These are phyloP conservation scores for Melieria crassipennis DNA, from an alignment of 2,888 invertebrate genomes.

Conservation along the genomic window DNA sequence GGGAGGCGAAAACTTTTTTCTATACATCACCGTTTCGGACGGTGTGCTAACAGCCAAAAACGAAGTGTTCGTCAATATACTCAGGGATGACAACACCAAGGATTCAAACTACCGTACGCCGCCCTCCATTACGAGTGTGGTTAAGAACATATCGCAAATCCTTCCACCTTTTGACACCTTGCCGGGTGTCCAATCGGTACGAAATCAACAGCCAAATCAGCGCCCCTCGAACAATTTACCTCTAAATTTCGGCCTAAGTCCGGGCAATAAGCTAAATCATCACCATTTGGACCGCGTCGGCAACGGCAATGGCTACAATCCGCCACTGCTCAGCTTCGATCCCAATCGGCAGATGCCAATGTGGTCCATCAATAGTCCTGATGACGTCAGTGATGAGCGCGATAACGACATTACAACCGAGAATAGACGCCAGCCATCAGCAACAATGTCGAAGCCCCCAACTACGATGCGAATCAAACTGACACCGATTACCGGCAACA, in stretches of 20 bases:
- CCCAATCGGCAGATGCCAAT: slow-evolving; percentile 45
- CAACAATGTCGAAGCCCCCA: slow-evolving; percentile 35
- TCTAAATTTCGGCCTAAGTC: slow-evolving; percentile 55
- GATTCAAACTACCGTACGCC: slow-evolving; percentile 53
- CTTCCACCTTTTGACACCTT: slow-evolving; percentile 62
- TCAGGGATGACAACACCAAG: slow-evolving; percentile 43
- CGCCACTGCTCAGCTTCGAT: slow-evolving; percentile 65
- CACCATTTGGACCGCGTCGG: slow-evolving; percentile 41
- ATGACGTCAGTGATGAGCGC: slow-evolving; percentile 25
- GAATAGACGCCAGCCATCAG: slow-evolving; percentile 12
- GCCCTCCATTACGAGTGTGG: slow-evolving; percentile 59
- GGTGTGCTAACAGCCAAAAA: slow-evolving; percentile 74
- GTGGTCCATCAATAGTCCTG: slow-evolving; percentile 31
- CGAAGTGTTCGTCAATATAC: slow-evolving; percentile 75
- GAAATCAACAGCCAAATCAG: slow-evolving; percentile 56
- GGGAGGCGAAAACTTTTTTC: slow-evolving; percentile 74
- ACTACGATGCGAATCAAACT: slow-evolving; percentile 56
- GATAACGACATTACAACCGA: slow-evolving; percentile 36
- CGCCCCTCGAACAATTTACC: slow-evolving; percentile 50
- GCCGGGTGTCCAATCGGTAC: slow-evolving; percentile 62
- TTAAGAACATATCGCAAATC: slow-evolving; percentile 59
- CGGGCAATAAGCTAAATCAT: slow-evolving; percentile 29
- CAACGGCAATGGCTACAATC: slow-evolving; percentile 37
- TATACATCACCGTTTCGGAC: slow-evolving; percentile 76
- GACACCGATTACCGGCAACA: slow-evolving; percentile 51